A percentile compares a stretch with the other conserved stretches of the same genome.
These are phyloP conservation scores for Grammomys dolichurus DNA, from an alignment of 2,113 vertebrate genomes.

Conservation along the genomic window DNA sequence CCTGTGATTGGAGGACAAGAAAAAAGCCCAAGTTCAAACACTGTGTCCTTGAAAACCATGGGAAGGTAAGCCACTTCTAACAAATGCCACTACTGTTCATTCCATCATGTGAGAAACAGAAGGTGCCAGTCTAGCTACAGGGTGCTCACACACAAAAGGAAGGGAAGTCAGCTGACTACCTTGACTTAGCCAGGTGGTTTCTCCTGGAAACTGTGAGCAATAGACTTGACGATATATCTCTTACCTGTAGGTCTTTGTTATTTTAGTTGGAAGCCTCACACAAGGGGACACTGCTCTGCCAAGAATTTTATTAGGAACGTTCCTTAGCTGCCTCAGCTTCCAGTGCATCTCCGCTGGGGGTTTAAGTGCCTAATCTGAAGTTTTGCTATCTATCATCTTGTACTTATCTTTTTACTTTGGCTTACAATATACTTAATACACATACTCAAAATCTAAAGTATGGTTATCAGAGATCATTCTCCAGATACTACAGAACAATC, in stretches of 20 bases:
- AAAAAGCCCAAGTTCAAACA: not conserved
- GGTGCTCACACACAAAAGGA: too few species aligned
- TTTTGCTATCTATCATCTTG: not conserved
- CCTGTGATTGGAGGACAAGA: not conserved
- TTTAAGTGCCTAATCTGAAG: not conserved
- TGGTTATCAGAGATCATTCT: not conserved
- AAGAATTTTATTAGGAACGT: not conserved
- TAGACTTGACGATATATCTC: not conserved
- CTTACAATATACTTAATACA: not conserved
- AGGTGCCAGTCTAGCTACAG: not conserved
- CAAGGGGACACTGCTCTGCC: not conserved
- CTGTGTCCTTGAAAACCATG: not conserved
- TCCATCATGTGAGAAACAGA: not conserved
- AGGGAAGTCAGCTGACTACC: not conserved
- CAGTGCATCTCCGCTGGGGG: not conserved
- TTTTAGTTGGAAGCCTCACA: not conserved
- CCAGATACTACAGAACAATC: not conserved
- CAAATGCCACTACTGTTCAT: not conserved
- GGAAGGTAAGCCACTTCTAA: not conserved
- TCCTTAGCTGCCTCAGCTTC: not conserved
- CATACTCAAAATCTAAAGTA: not conserved
- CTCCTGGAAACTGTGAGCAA: not conserved
- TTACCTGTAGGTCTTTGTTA: not conserved
- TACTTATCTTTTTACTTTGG: not conserved
- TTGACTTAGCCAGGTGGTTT: not conserved